These are phyloP conservation scores for Matsumurasca onukii DNA, from an alignment of 1,140 invertebrate species.

Conservation along the genomic window DNA sequence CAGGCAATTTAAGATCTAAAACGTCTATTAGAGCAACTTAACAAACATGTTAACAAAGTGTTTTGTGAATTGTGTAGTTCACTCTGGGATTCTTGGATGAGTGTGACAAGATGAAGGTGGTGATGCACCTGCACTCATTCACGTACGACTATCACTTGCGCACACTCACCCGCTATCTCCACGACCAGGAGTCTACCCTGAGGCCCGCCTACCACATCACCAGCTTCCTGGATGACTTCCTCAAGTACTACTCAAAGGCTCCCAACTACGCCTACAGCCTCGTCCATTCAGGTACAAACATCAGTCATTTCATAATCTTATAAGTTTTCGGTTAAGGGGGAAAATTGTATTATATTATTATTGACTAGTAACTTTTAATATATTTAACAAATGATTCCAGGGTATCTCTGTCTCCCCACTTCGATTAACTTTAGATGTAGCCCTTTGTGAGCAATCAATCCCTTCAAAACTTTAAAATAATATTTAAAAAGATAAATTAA, in stretches of 20 bases:
- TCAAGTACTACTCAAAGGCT: slow-evolving; percentile 80
- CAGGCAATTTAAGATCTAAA: too few species aligned
- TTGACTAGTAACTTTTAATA: too few species aligned
- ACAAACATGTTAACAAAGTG: too few species aligned
- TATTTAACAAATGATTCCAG: too few species aligned
- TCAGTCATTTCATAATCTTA: too few species aligned
- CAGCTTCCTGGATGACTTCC: slow-evolving; percentile 79
- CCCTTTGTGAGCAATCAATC: too few species aligned
- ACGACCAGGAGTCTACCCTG: slow-evolving; percentile 56
- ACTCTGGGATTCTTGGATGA: slow-evolving; percentile 72
- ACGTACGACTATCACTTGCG: slow-evolving; percentile 86
- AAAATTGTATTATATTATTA: too few species aligned
- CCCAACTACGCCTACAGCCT: slow-evolving; percentile 82
- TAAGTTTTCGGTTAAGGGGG: too few species aligned
- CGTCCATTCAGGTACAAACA: slow-evolving; percentile 62
- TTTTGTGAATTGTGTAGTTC: slow-evolving; percentile 54
- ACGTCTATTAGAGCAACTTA: too few species aligned
- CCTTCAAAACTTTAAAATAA: neutral
- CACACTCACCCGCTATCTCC: slow-evolving; percentile 69
- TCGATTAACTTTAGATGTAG: too few species aligned
- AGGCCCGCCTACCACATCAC: slow-evolving; percentile 72
- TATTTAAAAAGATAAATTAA: neutral
- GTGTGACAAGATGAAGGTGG: slow-evolving; percentile 71
- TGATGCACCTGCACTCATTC: slow-evolving; percentile 84
- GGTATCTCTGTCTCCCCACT: too few species aligned